Conservation (phyloP, 2,797 vertebrate genomes). For the Emys orbicularis region DNA sequence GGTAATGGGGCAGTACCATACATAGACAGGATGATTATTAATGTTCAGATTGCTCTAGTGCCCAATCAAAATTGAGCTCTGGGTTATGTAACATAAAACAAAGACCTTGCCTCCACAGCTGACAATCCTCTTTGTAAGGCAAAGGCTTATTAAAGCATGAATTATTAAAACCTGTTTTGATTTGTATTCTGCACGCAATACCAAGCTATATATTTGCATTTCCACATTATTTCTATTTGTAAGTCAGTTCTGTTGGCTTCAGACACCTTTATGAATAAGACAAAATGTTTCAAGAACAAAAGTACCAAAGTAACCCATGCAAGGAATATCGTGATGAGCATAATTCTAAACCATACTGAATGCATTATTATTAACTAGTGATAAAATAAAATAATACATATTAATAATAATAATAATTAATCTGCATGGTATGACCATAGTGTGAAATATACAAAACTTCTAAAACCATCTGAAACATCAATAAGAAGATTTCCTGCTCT, state of each 20-base stretch:
- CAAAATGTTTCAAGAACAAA: not conserved
- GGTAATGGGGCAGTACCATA: not conserved
- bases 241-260: not conserved
- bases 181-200: not conserved
- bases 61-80: not conserved
- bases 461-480: slow-evolving; percentile 25
- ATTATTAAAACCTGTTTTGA: not conserved
- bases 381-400: not conserved
- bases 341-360: slow-evolving; percentile 5
- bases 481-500: slow-evolving; percentile 18
- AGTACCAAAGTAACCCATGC: not conserved
- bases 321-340: not conserved
- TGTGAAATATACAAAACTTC: slow-evolving; percentile 2
- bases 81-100: not conserved
- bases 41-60: not conserved
- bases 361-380: not conserved
- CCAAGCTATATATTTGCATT: not conserved
- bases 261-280: not conserved
- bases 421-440: not conserved
- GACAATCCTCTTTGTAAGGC: not conserved
- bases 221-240: slow-evolving; percentile 3
- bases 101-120: not conserved
- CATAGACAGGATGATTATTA: not conserved
- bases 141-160: not conserved
- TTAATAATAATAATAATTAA: slow-evolving; percentile 17